These are phyloP conservation scores for Cyclura pinguis DNA, from an alignment of 2,797 vertebrate genomes.

Conservation along the genomic window DNA sequence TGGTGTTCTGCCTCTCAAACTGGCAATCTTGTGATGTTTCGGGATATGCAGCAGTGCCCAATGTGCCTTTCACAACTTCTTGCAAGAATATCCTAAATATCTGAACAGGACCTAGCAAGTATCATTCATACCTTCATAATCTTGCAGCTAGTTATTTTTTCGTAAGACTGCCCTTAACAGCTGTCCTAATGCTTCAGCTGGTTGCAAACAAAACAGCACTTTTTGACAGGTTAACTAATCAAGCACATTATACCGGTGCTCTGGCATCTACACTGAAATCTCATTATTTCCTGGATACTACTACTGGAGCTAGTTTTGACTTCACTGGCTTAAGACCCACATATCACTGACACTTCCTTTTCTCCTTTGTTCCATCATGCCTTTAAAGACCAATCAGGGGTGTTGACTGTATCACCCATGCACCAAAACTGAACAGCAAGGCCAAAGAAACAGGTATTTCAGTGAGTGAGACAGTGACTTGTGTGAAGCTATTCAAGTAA, in stretches of 20 bases:
- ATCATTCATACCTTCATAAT: neutral
- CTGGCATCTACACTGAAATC: neutral
- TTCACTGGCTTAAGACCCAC: neutral
- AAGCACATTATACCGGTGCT: neutral
- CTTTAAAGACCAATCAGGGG: neutral
- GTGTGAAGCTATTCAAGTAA: neutral
- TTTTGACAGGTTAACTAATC: neutral
- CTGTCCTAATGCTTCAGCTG: neutral
- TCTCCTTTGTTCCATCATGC: conserved; percentile 8
- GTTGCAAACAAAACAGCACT: neutral
- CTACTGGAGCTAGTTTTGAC: conserved; percentile 5
- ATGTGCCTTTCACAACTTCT: conserved; percentile 37
- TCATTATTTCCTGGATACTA: neutral
- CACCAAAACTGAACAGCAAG: neutral
- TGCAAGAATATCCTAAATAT: neutral
- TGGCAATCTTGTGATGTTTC: neutral
- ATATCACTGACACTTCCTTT: neutral
- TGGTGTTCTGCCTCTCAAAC: neutral
- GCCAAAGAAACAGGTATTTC: neutral
- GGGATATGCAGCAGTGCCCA: neutral
- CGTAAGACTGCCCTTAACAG: neutral
- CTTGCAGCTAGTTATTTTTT: neutral
- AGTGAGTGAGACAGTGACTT: neutral
- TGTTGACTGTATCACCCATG: neutral
- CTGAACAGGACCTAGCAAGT: neutral